Percentiles rank a stretch among this genome's conserved stretches.
Conservation (phyloP, 2,888 invertebrate species). For the Kryphioiulus occultus region DNA sequence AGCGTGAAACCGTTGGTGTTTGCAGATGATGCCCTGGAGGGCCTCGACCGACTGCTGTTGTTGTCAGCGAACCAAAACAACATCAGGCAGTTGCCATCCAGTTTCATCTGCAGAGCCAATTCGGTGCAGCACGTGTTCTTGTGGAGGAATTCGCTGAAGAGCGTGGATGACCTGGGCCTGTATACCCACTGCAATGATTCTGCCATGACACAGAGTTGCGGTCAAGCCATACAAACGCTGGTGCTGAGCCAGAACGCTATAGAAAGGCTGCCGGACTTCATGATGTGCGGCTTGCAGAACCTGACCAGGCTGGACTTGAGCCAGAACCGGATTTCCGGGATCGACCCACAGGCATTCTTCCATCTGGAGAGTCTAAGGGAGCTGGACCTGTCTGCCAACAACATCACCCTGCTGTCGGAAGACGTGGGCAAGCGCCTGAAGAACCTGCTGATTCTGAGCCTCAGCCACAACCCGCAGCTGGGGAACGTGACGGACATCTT, state of each 20-base stretch:
- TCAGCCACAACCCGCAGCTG: background rate
- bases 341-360: background rate
- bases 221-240: background rate
- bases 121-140: background rate
- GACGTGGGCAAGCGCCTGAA: background rate
- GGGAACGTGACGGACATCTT: background rate
- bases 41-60: background rate
- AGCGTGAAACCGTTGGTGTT: background rate
- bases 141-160: background rate
- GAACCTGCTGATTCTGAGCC: background rate
- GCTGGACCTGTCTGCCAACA: background rate
- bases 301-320: slow-evolving; percentile 8
- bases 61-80: background rate
- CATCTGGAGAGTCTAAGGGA: background rate
- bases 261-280: background rate
- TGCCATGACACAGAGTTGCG: background rate
- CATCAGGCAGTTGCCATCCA: background rate
- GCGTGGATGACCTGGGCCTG: background rate
- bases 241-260: background rate
- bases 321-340: background rate
- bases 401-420: background rate
- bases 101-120: background rate
- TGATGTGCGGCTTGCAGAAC: background rate
- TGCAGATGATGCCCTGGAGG: background rate
- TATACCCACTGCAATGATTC: background rate